Evolutionary conservation across 1,140 invertebrate species (phyloP).

Genomic region (Drosophila ohnishii): DNA sequence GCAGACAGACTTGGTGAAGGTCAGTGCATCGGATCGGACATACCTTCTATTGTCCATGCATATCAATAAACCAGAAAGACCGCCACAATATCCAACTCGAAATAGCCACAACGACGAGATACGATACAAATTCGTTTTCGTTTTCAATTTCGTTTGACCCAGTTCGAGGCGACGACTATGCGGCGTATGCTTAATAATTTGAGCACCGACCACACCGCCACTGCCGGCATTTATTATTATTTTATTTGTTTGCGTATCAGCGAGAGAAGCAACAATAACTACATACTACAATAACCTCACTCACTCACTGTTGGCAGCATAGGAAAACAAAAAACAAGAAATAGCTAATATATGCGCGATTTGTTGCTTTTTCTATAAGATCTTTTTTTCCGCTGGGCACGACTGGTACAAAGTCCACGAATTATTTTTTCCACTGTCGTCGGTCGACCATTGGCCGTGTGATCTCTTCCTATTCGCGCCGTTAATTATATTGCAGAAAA

Average conservation of each 20-base stretch:
- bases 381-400: conserved; percentile 32
- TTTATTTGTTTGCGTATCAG: conserved; percentile 64
- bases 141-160: conserved; percentile 72
- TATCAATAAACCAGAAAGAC: conserved; percentile 40
- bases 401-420: conserved; percentile 54
- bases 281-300: conserved; percentile 7
- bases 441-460: background rate
- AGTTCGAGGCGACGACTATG: conserved; percentile 51
- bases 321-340: conserved; percentile 30
- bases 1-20: conserved; percentile 24
- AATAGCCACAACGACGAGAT: conserved; percentile 31
- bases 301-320: background rate
- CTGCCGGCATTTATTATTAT: conserved; percentile 72
- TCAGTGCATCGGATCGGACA: conserved; percentile 29
- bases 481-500: conserved; percentile 52
- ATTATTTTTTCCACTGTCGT: conserved; percentile 22
- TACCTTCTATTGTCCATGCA: conserved; percentile 34
- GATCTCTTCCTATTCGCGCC: conserved; percentile 13
- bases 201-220: conserved; percentile 31
- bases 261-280: conserved; percentile 23
- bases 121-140: conserved; percentile 57
- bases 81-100: conserved; percentile 33
- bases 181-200: conserved; percentile 63
- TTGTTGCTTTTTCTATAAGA: conserved; percentile 31
- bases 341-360: conserved; percentile 30